Conservation (phyloP, 2,113 vertebrate genomes). For the Periophthalmus modestus region DNA sequence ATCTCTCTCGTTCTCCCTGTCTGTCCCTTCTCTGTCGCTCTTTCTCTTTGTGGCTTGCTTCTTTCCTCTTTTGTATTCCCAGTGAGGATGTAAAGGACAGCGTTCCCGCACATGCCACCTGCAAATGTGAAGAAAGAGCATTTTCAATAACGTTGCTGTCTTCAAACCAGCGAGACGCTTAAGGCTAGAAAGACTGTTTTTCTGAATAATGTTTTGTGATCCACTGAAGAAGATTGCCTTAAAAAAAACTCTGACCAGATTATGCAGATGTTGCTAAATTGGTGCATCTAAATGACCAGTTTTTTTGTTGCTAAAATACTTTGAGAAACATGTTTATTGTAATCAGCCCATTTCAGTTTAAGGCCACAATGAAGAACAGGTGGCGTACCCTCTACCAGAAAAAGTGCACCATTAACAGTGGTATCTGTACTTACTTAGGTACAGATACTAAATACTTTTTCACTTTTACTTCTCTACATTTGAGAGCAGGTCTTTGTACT, state of each 20-base stretch:
- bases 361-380: no score
- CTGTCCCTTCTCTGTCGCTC: neutral
- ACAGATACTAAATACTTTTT: no score
- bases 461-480: no score
- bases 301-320: no score
- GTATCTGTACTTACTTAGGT: no score
- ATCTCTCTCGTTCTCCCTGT: neutral
- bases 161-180: slow-evolving; percentile 55
- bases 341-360: no score
- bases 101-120: slow-evolving; percentile 57
- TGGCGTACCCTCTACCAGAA: no score
- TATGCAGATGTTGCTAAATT: no score
- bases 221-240: neutral
- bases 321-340: no score
- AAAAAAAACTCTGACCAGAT: neutral
- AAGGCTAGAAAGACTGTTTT: slow-evolving; percentile 44
- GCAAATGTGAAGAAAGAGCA: slow-evolving; percentile 56
- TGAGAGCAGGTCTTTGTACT: no score
- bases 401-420: no score
- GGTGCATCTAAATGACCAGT: no score
- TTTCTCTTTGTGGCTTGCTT: slow-evolving; percentile 24
- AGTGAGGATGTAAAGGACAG: slow-evolving; percentile 49
- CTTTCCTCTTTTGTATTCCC: slow-evolving; percentile 45
- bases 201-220: neutral
- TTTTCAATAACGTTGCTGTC: slow-evolving; percentile 58